phyloP scores from a whole-genome alignment of 2,113 vertebrate genomes.

The Oncorhynchus nerka region DNA sequence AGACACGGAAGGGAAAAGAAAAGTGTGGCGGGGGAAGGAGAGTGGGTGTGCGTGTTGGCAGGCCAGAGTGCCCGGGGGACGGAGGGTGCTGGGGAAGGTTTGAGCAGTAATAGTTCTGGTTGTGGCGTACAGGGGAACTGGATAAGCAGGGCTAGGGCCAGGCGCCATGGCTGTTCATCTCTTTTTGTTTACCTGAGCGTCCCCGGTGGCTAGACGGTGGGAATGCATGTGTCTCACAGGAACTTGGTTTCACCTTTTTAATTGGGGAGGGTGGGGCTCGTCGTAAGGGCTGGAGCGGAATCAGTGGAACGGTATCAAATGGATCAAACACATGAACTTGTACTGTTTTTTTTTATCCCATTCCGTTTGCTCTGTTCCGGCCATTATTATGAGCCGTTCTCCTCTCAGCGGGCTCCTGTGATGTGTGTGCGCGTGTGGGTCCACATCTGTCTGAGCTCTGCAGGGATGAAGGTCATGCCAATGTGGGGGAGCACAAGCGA shows the following conservation, averaged over 20 bases:
- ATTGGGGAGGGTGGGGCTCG: too few relatives aligned
- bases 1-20: neutral
- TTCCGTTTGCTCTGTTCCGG: too few relatives aligned
- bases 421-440: neutral
- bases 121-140: constrained; percentile 70
- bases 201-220: neutral
- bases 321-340: too few relatives aligned
- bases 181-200: constrained; percentile 12
- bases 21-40: neutral
- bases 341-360: too few relatives aligned
- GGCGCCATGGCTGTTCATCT: constrained; percentile 43
- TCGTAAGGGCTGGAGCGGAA: too few relatives aligned
- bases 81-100: constrained; percentile 46
- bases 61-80: constrained; percentile 35
- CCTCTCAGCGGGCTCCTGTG: too few relatives aligned
- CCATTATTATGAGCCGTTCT: too few relatives aligned
- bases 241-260: too few relatives aligned
- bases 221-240: neutral
- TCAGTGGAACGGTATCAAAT: too few relatives aligned
- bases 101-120: constrained; percentile 74
- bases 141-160: constrained; percentile 21
- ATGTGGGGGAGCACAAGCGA: constrained; percentile 6
- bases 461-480: constrained; percentile 8
- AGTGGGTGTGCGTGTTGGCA: constrained; percentile 1
- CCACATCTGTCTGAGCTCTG: neutral